Evolutionary conservation across 2,797 vertebrate species (phyloP).

Genomic region (Platyrinchus mystaceus): DNA sequence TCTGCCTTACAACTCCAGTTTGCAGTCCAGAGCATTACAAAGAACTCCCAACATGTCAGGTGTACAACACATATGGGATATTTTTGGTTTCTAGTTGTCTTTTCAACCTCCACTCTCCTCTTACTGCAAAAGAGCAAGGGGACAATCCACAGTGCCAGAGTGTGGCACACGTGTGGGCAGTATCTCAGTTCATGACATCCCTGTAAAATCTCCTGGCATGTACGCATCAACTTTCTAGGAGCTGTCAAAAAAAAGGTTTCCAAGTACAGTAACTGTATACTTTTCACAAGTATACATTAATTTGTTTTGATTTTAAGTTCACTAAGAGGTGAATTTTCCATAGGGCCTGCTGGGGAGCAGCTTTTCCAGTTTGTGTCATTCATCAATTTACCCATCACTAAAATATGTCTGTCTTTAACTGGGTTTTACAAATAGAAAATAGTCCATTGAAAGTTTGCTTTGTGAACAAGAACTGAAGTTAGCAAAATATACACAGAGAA

Average conservation of each 20-base stretch:
- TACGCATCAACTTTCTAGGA: background rate
- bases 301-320: background rate
- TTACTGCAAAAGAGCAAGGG: background rate
- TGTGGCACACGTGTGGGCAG: background rate
- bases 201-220: background rate
- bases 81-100: background rate
- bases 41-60: background rate
- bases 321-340: background rate
- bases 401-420: background rate
- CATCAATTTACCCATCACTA: background rate
- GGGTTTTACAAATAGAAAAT: background rate
- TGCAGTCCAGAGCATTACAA: background rate
- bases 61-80: background rate
- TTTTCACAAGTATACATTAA: background rate
- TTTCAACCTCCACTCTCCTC: background rate
- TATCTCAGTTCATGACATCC: background rate
- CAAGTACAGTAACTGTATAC: background rate
- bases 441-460: background rate
- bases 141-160: background rate
- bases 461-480: background rate
- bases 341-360: background rate
- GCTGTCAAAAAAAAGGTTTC: background rate
- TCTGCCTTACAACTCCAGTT: background rate
- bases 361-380: background rate
- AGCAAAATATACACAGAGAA: background rate